Evolutionary conservation across 1,140 invertebrate species (phyloP), one percentile per base, ranked within the genome.

Genomic region (Lordiphosa collinella): DNA sequence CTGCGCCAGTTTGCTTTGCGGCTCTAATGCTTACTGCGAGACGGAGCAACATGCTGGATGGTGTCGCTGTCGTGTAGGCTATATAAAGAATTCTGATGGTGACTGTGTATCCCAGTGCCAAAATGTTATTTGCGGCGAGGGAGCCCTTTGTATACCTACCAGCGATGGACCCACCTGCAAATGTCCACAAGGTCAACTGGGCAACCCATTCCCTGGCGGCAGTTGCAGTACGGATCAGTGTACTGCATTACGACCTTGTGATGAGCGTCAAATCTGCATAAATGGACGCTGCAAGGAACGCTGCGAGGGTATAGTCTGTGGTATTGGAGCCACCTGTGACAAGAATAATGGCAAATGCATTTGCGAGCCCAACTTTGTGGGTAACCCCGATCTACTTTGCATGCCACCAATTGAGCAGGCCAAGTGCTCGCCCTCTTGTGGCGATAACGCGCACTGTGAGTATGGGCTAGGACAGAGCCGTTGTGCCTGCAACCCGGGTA

Each of bases 121-220:
- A 53, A 93, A 93, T 35, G 93, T 95, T 60, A 91, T 93, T 31
- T 98, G 96, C 86, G 95, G 93, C 2, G 79, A 90, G n/a, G 95
- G 94, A 69, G 96, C 96, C 1, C 93, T 95, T 47, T 98, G 96
- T 86, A 95, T 96, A 49, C 93, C 95, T n/a, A 95, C 95, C 16
- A 92, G 93, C 50, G 91, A 92, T 31, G 96, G 96, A 14, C 95
- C 95, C 10, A 96, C 95, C 2, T 98, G 96, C 84, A 94, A 95
- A 84, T 98, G 96, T 79, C 91, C 93, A 3, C 93, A 95, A 87
- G 95, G 96, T 31, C 95, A 94, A 80, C 92, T 93, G 35, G 96
- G 96, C 1, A 97, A 97, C 90, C 95, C 96, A 12, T 97, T 97
- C 90, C 95, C 96, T 5, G 96, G 96, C 22, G 96, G 96, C 25